Conservation (phyloP, 1,140 invertebrate genomes). For the Neodiprion virginianus region DNA sequence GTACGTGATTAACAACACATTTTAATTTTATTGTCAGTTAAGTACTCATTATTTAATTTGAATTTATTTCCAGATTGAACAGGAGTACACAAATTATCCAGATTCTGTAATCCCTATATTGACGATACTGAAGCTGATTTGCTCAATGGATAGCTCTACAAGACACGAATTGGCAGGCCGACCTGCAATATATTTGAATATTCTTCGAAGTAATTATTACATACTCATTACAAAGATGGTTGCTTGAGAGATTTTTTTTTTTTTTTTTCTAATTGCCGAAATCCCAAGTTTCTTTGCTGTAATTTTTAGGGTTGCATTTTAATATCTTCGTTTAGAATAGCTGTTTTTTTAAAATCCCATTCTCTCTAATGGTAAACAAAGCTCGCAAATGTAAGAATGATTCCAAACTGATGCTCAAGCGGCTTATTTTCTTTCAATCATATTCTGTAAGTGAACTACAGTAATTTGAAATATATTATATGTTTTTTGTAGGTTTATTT, state of each 20-base stretch:
- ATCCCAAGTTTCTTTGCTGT: conserved; percentile 12
- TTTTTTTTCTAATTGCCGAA: no score
- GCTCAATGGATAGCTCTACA: conserved; percentile 55
- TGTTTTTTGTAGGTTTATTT: conserved; percentile 59
- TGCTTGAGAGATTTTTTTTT: no score
- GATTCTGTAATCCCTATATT: conserved; percentile 71
- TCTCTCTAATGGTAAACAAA: not conserved
- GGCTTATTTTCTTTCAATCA: not conserved
- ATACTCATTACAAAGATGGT: no score
- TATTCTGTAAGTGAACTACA: not conserved
- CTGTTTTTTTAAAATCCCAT: not conserved
- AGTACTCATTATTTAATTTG: not conserved
- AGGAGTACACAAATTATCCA: conserved; percentile 68
- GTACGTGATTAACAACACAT: conserved; percentile 9
- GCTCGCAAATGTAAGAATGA: not conserved
- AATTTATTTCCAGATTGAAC: conserved; percentile 56
- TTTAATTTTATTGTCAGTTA: conserved; percentile 9
- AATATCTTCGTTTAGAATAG: no score
- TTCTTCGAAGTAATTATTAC: conserved; percentile 64
- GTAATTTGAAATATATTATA: conserved; percentile 11
- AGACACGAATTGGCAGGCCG: conserved; percentile 63
- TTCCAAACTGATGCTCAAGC: not conserved
- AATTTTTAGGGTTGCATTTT: not conserved
- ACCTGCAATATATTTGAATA: conserved; percentile 61
- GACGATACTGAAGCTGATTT: conserved; percentile 66